Evolutionary conservation across 2,797 vertebrate species (phyloP).

Genomic region (Synaphobranchus kaupii): DNA sequence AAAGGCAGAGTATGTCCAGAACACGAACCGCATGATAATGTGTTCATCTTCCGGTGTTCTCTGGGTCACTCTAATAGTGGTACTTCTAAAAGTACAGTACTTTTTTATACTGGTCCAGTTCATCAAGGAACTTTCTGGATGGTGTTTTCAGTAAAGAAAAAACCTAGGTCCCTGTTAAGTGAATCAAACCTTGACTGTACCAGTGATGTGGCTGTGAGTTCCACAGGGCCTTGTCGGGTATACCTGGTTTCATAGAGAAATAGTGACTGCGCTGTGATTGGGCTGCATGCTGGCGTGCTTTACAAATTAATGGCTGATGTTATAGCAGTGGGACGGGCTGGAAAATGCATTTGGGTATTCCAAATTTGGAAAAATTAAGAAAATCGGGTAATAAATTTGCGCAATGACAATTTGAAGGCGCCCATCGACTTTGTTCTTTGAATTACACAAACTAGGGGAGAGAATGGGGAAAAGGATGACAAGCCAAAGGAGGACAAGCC

Average conservation of each 20-base stretch:
- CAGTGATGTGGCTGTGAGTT: background rate
- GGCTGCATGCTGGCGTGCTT: background rate
- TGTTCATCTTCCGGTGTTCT: background rate
- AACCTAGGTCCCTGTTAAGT: background rate
- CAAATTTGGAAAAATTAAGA: background rate
- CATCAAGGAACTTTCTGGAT: background rate
- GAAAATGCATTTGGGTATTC: background rate
- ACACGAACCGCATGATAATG: background rate
- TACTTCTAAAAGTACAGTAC: background rate
- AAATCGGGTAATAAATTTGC: background rate
- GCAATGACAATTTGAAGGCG: background rate
- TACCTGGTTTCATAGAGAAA: background rate
- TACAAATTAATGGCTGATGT: background rate
- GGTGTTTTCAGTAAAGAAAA: background rate
- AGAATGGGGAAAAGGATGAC: slow-evolving; percentile 79
- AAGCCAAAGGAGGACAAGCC: slow-evolving; percentile 79
- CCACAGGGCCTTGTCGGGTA: background rate
- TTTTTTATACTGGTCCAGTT: background rate
- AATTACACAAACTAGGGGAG: slow-evolving; percentile 66
- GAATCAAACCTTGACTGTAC: background rate
- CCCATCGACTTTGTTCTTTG: background rate
- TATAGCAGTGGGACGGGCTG: background rate
- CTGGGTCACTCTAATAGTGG: background rate
- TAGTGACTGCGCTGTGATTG: background rate
- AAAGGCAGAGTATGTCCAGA: slow-evolving; percentile 81